Conservation (phyloP, 2,797 vertebrate species). For the Melanotaenia trifasciata region DNA sequence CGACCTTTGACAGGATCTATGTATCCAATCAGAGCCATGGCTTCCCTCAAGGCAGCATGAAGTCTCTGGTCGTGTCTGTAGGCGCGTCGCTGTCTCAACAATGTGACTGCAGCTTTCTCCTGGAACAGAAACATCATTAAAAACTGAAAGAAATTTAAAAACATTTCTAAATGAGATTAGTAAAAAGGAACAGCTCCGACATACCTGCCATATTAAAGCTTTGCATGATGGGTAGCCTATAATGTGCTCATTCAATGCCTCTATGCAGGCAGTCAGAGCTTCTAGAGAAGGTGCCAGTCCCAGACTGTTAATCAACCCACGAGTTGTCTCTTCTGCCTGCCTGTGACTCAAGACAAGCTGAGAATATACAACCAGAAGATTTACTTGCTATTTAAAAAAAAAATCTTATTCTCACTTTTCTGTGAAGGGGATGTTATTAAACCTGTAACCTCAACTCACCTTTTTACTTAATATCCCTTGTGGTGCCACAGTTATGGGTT, state of each 20-base stretch:
- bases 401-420: background rate
- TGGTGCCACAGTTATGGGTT: conserved; percentile 20
- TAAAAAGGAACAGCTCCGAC: conserved; percentile 12
- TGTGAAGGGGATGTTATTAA: background rate
- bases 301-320: conserved; percentile 53
- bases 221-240: conserved; percentile 77
- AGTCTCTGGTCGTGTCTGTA: conserved; percentile 62
- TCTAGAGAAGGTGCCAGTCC: conserved; percentile 53
- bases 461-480: conserved; percentile 45
- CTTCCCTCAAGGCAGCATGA: conserved; percentile 76
- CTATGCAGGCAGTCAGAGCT: conserved; percentile 65
- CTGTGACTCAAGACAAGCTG: conserved; percentile 61
- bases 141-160: background rate
- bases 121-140: conserved; percentile 46
- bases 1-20: conserved; percentile 79
- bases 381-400: background rate
- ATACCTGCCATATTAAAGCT: conserved; percentile 81
- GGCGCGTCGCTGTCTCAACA: conserved; percentile 65
- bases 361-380: conserved; percentile 13
- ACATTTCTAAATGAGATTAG: background rate
- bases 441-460: conserved; percentile 56
- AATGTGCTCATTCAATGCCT: conserved; percentile 79
- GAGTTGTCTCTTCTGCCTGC: conserved; percentile 66
- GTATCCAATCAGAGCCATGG: conserved; percentile 81
- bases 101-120: conserved; percentile 70